Evolutionary conservation across 2,113 vertebrate genomes (phyloP).

Genomic region (Psittacus erithacus): DNA sequence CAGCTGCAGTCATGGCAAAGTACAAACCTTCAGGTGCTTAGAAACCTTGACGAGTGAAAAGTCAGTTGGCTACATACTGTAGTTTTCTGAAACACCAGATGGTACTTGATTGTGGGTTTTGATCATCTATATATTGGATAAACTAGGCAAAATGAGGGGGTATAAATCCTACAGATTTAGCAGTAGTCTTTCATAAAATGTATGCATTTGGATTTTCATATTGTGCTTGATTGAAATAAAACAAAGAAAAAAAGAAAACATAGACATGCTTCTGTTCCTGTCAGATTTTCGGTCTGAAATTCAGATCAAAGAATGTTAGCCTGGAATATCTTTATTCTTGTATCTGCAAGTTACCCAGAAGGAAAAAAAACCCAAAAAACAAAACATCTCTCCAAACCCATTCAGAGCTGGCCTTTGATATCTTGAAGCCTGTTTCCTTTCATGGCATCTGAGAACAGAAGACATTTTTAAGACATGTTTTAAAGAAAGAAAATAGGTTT

Average conservation of each 20-base stretch:
- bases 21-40: not conserved
- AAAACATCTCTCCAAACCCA: not conserved
- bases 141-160: not conserved
- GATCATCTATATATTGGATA: not conserved
- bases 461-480: not conserved
- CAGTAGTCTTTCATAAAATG: not conserved
- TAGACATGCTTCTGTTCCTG: not conserved
- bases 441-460: not conserved
- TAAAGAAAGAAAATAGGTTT: not conserved
- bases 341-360: not conserved
- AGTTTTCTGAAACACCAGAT: not conserved
- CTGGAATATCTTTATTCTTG: not conserved
- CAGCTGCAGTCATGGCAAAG: not conserved
- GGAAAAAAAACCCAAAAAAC: not conserved
- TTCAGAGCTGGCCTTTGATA: not conserved
- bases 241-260: not conserved
- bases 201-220: not conserved
- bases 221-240: not conserved
- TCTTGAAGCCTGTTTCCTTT: not conserved
- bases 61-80: not conserved
- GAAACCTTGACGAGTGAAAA: not conserved
- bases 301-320: not conserved
- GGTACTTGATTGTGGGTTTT: not conserved
- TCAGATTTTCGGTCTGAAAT: not conserved
- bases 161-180: not conserved